Evolutionary conservation across 2,888 invertebrate genomes (phyloP).

Genomic region (Ditula angustiorana): DNA sequence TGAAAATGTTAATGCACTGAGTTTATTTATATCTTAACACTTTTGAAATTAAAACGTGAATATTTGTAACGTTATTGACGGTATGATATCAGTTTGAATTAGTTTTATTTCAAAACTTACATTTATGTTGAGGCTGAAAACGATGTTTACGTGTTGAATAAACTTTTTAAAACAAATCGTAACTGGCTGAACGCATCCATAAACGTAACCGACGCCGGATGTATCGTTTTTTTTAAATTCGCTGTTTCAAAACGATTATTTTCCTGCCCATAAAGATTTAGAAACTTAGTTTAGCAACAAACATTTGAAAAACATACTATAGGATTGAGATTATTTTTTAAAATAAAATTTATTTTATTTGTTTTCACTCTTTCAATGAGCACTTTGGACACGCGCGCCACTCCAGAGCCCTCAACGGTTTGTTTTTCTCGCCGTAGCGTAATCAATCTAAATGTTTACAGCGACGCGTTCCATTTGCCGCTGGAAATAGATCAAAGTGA

Average conservation of each 20-base stretch:
- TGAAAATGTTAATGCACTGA: constrained; percentile 33
- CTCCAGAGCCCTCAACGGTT: constrained; percentile 42
- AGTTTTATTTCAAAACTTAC: too few relatives aligned
- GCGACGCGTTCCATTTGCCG: constrained; percentile 63
- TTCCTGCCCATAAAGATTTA: too few relatives aligned
- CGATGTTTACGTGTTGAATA: constrained; percentile 3
- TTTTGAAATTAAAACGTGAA: constrained; percentile 45
- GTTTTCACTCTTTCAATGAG: constrained; percentile 8
- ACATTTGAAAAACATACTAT: too few relatives aligned
- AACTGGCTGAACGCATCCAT: constrained; percentile 67
- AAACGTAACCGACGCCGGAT: constrained; percentile 49
- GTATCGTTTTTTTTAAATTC: constrained; percentile 40
- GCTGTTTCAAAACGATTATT: not conserved
- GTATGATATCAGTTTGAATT: too few relatives aligned
- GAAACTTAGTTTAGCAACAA: too few relatives aligned
- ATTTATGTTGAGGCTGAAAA: not conserved
- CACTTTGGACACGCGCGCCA: constrained; percentile 17
- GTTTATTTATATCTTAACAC: constrained; percentile 28
- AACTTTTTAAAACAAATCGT: constrained; percentile 31
- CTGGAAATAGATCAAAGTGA: constrained; percentile 80
- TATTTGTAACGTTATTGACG: constrained; percentile 16
- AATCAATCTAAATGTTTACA: constrained; percentile 64
- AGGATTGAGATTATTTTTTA: too few relatives aligned
- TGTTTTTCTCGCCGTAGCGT: constrained; percentile 56
- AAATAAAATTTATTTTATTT: not conserved